Base-by-base conservation (phyloP, 2,888 invertebrate genomes). In the Clusia tigrina region DNA sequence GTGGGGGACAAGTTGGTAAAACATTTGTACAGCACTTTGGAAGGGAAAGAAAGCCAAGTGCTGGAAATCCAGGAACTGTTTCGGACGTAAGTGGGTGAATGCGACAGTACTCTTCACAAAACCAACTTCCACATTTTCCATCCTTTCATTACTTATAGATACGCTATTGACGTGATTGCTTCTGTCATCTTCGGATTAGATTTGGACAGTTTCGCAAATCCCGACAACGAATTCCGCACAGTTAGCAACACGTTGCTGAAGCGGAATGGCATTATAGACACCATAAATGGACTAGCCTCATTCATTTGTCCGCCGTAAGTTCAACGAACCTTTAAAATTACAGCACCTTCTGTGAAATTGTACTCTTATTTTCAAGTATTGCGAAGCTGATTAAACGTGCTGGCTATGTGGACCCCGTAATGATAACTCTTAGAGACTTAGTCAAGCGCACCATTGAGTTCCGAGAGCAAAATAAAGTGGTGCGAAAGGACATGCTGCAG, bases 1-100 rank as follows among this genome's bases (percentile, higher is more conserved):
- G 87, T 89, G 60, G 88, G 87, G 0, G 79, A 85, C 12, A 84
- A 87, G 61, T 85, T 89, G 69, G 76, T 85, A 1, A 73, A 79
- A 3, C 85, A 86, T 61, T 81, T 87, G 6, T 78, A 84, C 51
- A 60, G 22, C 59, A 77, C 54, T 46, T 75, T 63, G 64, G 54
- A 77, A 1, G 81, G 81, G 1, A 76, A 73, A 2, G 78, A 83
- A 10, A 51, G 48, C 1, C 61, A 57, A 62, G 73, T 78, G 0
- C 72, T 88, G 0, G 86, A 88, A 67, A 83, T 87, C 32, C 78
- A 75, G 55, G 72, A 80, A 51, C 10, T 73, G 1, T 52, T 68
- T 9, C 51, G 65, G 10, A 71, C 67, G 72, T 76, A 63, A 65
- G 63, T 53, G 17, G n/a, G 72, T 76, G 62, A 65, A 63, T 53